Base-by-base conservation (phyloP, 2,797 vertebrate genomes). In the Onychomys torridus region DNA sequence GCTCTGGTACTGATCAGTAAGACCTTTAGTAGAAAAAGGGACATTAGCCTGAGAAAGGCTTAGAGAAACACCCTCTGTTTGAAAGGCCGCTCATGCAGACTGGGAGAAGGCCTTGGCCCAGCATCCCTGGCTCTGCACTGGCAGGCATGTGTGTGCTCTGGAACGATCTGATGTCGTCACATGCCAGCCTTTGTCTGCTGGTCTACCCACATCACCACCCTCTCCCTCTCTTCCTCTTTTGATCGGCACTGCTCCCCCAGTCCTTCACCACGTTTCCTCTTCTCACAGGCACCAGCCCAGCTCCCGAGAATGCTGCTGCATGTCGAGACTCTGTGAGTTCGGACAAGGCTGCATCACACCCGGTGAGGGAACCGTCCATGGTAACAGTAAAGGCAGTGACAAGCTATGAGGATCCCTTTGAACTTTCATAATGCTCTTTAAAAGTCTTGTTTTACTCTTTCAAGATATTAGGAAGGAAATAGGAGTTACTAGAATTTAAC, bases 351-450 rank as follows among this genome's bases (percentile, higher is more conserved):
- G 32, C 32, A 29, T 52, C 91, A 25, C 79, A 63, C 69, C 81
- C 65, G 97, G 97, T 98, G 95, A 97, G 96, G 43, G 84, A 84
- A 83, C 29, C 49, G 5, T 4, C 5, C 14, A 0, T 25, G 6
- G 23, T 61, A 76, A 61, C 49, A 69, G 6, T 52, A 14, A 89
- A 94, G 61, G 27, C 61, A n/a, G n/a, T 17, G 14, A 69, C 59
- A n/a, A 34, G 34, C 40, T 5, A 10, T 21, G n/a, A 1, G 27
- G 67, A 27, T 37, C 27, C 21, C 57, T 93, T 73, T 19, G n/a
- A 46, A 32, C 93, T 93, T 96, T 16, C 49, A 92, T 61, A 52
- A 16, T 19, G 23, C 40, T 76, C 87, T 90, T 37, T 46, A 25
- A 37, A 96, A 93, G 43, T 21, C 40, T 63, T 37, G 55, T 69